A percentile compares a stretch with the other conserved stretches of the same genome.
phyloP scores from a whole-genome alignment of 1,140 invertebrate genomes.

The Aphelinus atriplicis region DNA sequence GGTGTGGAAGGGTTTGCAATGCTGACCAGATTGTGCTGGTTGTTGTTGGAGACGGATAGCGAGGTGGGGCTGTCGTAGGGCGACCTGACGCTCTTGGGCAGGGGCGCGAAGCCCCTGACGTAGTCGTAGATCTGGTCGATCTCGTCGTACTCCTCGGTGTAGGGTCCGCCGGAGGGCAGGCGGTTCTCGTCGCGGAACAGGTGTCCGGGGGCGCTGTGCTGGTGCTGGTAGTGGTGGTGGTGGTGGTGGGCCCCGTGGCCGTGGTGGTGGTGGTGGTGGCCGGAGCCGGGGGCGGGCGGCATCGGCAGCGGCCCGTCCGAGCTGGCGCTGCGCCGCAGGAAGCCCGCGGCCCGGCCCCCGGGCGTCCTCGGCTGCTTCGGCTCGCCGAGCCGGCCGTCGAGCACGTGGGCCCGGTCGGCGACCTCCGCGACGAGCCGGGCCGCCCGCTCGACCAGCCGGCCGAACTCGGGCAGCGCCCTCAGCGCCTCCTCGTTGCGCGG shows the following conservation, averaged over 20 bases:
- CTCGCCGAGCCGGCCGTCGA: slow-evolving; percentile 81
- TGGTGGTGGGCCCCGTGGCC: slow-evolving; percentile 71
- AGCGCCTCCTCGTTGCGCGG: slow-evolving; percentile 86
- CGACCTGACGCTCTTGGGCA: slow-evolving; percentile 82
- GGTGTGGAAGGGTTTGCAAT: slow-evolving; percentile 33
- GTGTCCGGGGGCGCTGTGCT: slow-evolving; percentile 66
- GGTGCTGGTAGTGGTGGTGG: slow-evolving; percentile 59
- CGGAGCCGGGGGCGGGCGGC: slow-evolving; percentile 69
- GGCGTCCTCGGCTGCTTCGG: slow-evolving; percentile 67
- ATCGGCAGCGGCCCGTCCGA: slow-evolving; percentile 72
- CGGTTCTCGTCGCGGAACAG: slow-evolving; percentile 65
- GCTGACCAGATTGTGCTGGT: slow-evolving; percentile 30
- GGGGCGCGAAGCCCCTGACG: slow-evolving; percentile 88
- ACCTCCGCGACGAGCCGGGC: slow-evolving; percentile 82
- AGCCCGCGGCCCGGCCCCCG: slow-evolving; percentile 55
- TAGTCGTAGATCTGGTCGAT: slow-evolving; percentile 98
- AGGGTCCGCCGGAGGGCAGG: slow-evolving; percentile 60
- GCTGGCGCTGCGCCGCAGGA: slow-evolving; percentile 74
- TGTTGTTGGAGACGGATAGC: slow-evolving; percentile 30
- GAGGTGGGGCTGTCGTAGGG: slow-evolving; percentile 67
- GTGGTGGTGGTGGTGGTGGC: slow-evolving; percentile 58
- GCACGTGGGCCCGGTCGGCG: slow-evolving; percentile 78
- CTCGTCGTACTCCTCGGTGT: slow-evolving; percentile 90
- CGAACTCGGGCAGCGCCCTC: slow-evolving; percentile 82
- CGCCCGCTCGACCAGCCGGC: slow-evolving; percentile 81